Evolutionary conservation across 2,797 vertebrate species (phyloP).

Genomic region (Rhinophrynus dorsalis): DNA sequence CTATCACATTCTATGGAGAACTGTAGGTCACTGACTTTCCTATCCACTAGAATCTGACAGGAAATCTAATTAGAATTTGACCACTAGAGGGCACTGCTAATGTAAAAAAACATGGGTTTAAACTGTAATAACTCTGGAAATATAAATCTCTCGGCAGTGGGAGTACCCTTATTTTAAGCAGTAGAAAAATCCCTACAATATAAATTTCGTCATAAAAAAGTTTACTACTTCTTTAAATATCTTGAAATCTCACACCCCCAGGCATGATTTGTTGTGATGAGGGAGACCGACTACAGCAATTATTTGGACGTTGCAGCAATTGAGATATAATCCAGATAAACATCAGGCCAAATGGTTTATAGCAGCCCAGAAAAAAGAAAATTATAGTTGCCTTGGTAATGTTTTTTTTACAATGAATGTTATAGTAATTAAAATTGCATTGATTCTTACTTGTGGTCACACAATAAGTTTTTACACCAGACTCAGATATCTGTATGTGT

Average conservation of each 20-base stretch:
- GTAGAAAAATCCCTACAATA: too few species aligned
- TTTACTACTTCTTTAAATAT: not conserved
- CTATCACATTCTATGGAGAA: too few species aligned
- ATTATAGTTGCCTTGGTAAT: not conserved
- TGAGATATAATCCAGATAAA: slow-evolving; percentile 16
- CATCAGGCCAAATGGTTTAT: slow-evolving; percentile 24
- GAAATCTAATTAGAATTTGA: too few species aligned
- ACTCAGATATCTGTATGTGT: slow-evolving; percentile 18
- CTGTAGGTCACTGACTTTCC: too few species aligned
- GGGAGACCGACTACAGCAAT: slow-evolving; percentile 3
- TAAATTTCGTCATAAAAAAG: too few species aligned
- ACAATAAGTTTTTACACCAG: not conserved
- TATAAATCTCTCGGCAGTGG: too few species aligned
- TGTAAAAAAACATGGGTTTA: too few species aligned
- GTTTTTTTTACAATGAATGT: slow-evolving; percentile 19
- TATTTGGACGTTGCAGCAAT: slow-evolving; percentile 16
- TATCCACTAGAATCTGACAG: too few species aligned
- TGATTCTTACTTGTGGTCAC: slow-evolving; percentile 23
- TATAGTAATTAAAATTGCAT: slow-evolving; percentile 23
- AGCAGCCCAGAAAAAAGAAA: slow-evolving; percentile 10
- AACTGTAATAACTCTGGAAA: too few species aligned
- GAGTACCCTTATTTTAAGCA: too few species aligned
- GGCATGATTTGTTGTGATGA: slow-evolving; percentile 26
- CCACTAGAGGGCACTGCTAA: too few species aligned
- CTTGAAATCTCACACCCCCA: slow-evolving; percentile 5